phyloP scores from a whole-genome alignment of 2,888 invertebrate species.

The Polietes domitor region DNA sequence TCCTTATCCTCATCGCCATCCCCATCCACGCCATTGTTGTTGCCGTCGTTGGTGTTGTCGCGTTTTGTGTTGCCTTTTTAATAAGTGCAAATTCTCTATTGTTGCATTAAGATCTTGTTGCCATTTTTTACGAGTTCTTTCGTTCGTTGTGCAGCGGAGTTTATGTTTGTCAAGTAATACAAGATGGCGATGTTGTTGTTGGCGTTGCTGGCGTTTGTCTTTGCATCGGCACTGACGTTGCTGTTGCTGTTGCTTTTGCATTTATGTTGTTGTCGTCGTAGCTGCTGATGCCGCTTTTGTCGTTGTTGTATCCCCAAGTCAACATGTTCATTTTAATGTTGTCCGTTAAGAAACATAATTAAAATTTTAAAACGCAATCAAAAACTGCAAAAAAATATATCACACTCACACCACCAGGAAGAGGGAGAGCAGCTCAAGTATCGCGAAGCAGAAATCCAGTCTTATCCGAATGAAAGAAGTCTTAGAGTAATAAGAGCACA shows the following conservation, averaged over 20 bases:
- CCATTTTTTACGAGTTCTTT: conserved; percentile 39
- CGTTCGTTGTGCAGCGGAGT: neutral
- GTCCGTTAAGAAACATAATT: conserved; percentile 67
- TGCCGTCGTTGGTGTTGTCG: conserved; percentile 8
- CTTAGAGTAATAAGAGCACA: conserved; percentile 34
- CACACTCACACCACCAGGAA: conserved; percentile 32
- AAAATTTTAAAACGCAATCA: conserved; percentile 66
- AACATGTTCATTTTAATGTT: conserved; percentile 68
- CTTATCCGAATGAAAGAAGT: conserved; percentile 42
- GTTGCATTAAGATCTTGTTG: conserved; percentile 67
- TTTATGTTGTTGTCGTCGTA: conserved; percentile 20
- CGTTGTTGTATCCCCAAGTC: conserved; percentile 61
- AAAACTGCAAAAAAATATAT: conserved; percentile 54
- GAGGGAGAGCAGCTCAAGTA: conserved; percentile 31
- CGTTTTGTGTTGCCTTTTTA: conserved; percentile 65
- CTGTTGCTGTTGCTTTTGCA: conserved; percentile 48
- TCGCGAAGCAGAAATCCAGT: conserved; percentile 5
- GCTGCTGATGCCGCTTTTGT: conserved; percentile 44
- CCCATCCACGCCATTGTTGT: neutral
- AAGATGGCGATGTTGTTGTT: conserved; percentile 46
- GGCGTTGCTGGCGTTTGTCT: conserved; percentile 40
- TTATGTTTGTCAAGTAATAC: conserved; percentile 56
- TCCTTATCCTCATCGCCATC: conserved; percentile 2
- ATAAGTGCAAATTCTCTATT: conserved; percentile 68
- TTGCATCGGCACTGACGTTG: conserved; percentile 12